Base-by-base conservation (phyloP, 2,797 vertebrate genomes). In the Rallus crepitans region DNA sequence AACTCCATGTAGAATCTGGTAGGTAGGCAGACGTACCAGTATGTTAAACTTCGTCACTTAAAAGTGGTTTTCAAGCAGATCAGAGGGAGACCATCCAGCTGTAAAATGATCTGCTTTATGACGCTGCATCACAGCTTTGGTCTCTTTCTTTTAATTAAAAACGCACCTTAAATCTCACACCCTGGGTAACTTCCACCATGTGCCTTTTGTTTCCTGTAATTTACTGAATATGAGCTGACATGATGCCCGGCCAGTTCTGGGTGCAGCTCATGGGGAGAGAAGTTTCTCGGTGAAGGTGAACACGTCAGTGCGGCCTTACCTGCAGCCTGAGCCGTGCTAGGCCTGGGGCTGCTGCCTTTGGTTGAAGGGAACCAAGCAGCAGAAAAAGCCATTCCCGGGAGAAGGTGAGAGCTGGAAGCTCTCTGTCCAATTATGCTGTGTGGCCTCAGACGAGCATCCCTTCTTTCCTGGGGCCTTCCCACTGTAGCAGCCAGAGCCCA, bases 31-130 rank as follows among this genome's bases (percentile, higher is more conserved):
- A 99, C 99, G 99, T 99, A 99, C 98, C 96, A 98, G 98, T 98
- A 98, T 99, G 99, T 99, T 99, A 99, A 99, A 99, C 98, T 99
- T 99, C 99, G 99, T 99, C 98, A 98, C 98, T 99, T 99, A 99
- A 99, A 99, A 99, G 99, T 98, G 98, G 98, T 98, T 99, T 99
- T 98, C 98, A 98, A 98, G 98, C 99, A 98, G 98, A 98, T 99
- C 98, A 98, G 98, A 98, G 98, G 97, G 98, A 98, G 98, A 97
- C 98, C 97, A 98, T 98, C 99, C 98, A 98, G 98, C 98, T 99
- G 99, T 99, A 99, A 99, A 99, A 99, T 99, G 89, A 98, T 98
- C 98, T 98, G 98, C 98, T 99, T 99, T 99, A 99, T 98, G 98
- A 98, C 68, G 84, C 98, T 79, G 96, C 94, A 83, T 98, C 69